Evolutionary conservation across 2,888 invertebrate genomes (phyloP).

Genomic region (Dione vanillae): DNA sequence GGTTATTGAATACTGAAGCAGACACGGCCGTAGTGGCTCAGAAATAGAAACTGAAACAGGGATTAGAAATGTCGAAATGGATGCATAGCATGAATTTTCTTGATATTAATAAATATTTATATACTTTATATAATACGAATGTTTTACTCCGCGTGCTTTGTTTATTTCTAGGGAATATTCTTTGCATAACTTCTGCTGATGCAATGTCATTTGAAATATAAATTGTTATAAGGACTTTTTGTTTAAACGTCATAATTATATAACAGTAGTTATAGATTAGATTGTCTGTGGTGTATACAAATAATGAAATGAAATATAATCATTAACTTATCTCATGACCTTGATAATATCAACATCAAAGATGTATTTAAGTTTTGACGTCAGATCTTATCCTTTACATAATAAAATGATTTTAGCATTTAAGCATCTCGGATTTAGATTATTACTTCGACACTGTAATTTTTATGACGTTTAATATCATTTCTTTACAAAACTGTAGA

Average conservation of each 20-base stretch:
- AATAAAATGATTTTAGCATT: not conserved
- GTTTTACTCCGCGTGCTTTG: slow-evolving; percentile 1
- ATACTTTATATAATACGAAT: slow-evolving; percentile 1
- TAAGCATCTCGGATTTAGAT: slow-evolving; percentile 12
- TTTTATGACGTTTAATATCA: not conserved
- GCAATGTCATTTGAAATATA: not conserved
- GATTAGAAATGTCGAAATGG: slow-evolving; percentile 35
- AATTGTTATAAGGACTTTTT: not conserved
- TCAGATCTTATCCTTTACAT: slow-evolving; percentile 4
- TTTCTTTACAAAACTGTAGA: not conserved
- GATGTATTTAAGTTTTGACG: slow-evolving; percentile 7
- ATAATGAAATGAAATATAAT: slow-evolving; percentile 8
- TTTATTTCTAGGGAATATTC: not conserved
- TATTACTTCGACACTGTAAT: not conserved
- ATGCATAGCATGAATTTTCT: slow-evolving; percentile 28
- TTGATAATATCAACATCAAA: slow-evolving; percentile 13
- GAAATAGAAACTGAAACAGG: slow-evolving; percentile 36
- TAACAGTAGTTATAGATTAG: slow-evolving; percentile 8
- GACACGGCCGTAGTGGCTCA: slow-evolving; percentile 30
- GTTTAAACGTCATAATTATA: slow-evolving; percentile 1
- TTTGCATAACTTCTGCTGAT: not conserved
- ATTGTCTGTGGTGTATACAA: slow-evolving; percentile 8
- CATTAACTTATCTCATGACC: slow-evolving; percentile 13
- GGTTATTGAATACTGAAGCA: slow-evolving; percentile 33
- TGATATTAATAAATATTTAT: slow-evolving; percentile 18